Base-by-base conservation (phyloP, 1,140 invertebrate genomes). In the Brachionus rubens region DNA sequence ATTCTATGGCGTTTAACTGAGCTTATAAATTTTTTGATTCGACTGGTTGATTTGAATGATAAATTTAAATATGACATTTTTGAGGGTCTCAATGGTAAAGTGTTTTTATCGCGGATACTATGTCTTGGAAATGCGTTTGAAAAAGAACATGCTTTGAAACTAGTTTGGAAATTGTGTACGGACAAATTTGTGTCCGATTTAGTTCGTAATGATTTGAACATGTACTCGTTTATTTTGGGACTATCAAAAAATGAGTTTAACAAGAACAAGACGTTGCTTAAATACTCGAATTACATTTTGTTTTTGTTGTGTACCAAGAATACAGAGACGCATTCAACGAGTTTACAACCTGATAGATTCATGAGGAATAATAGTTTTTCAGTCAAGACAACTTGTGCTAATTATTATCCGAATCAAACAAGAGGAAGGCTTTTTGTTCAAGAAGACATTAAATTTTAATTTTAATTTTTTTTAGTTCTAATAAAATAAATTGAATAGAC, bases 271-370 rank as follows among this genome's bases (percentile, higher is more conserved):
- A 33, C 16, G 9, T 46, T 72, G 1, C 30, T 72, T 0, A 48
- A 54, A 36, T 72, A 50, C 14, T 48, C 68, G 19, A 72, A 54
- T 54, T 48, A 36, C 21, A 72, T 72, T 50, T 50, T 72, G 46
- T 72, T 72, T 28, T 24, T 72, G 14, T 4, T 72, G 2, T 7
- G n/a, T 59, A 9, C 54, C 19, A 59, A 33, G 33, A 33, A 36
- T 59, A 0, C 14, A 12, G 52, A 16, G 16, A 28, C 10, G 24
- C 28, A 54, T n/a, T 16, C 36, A 33, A 33, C 36, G 3, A 59
- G 9, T 9, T 33, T 33, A 7, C 30, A 36, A 33, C n/a, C 33
- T 36, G 33, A 36, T 16, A 16, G 36, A 36, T 33, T 59, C 1
- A n/a, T n/a, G 33, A 16, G 54, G 2, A 59, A 59, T 19, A 59